Evolutionary conservation across 2,797 vertebrate genomes (phyloP), one percentile per base, ranked within the genome.

Genomic region (Aythya fuligula): DNA sequence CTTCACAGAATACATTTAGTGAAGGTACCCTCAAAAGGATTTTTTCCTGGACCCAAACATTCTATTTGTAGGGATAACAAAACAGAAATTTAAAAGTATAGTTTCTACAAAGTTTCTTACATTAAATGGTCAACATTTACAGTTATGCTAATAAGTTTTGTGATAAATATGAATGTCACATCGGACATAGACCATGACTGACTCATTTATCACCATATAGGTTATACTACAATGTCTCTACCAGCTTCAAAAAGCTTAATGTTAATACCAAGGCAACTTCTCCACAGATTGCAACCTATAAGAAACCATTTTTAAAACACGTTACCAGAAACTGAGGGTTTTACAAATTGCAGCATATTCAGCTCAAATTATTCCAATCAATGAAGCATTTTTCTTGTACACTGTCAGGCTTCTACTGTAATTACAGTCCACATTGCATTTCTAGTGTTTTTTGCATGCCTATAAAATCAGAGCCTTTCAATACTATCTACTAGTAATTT

Each of bases 331-430:
- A 47, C 2, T 22, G 49, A 83, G 77, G 7, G 20, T 64, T 94
- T 83, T 82, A 72, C 45, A 90, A 96, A 85, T 71, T 89, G 36
- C 30, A 89, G 28, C 64, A 65, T 39, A 43, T 87, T 87, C 80
- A 60, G 62, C 73, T 95, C 56, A 80, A 89, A 78, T 85, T 94
- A 89, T 96, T 95, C 53, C 82, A 95, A 93, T 93, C 92, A 95
- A 61, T 88, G 67, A 39, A 89, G 21, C 57, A 87, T 94, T 95
- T 95, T 94, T 89, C 90, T 89, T 67, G 57, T 51, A 43, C 51
- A 51, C 17, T 79, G 62, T 88, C 47, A 78, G 75, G 11, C 47
- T 84, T 90, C 92, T 77, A 20, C 30, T 94, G 30, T 93, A 95
- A 85, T 65, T 88, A 93, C 20, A n/a, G 65, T 83, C 34, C 85